phyloP scores from a whole-genome alignment of 2,797 vertebrate genomes.

The Acrocephalus scirpaceus region DNA sequence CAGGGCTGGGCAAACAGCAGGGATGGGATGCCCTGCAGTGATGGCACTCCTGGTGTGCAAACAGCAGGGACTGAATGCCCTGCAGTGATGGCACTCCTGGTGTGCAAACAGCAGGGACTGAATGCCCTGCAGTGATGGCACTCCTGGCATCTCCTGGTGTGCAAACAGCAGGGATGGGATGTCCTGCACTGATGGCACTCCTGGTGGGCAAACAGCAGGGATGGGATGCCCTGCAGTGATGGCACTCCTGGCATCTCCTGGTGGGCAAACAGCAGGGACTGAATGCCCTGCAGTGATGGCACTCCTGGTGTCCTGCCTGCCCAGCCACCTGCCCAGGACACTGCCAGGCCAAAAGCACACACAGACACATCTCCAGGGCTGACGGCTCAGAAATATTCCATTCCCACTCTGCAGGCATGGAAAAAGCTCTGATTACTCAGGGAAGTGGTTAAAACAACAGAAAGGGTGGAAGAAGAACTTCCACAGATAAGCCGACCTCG shows the following conservation, averaged over 20 bases:
- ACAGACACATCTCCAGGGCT: background rate
- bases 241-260: background rate
- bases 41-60: background rate
- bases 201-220: background rate
- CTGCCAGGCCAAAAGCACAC: background rate
- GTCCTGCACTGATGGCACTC: background rate
- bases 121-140: background rate
- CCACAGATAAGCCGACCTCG: slow-evolving; percentile 41
- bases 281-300: too few species aligned
- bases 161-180: background rate
- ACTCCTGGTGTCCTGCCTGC: background rate
- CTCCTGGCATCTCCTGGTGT: too few species aligned
- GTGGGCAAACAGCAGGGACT: too few species aligned
- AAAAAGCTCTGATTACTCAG: background rate
- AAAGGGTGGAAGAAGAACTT: slow-evolving; percentile 36
- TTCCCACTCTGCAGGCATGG: background rate
- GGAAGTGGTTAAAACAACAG: slow-evolving; percentile 40
- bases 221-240: background rate
- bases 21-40: background rate
- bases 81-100: background rate
- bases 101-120: background rate
- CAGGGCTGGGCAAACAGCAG: background rate
- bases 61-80: background rate
- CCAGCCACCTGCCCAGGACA: background rate
- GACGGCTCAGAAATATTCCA: background rate